Conservation (phyloP, 2,113 vertebrate species). For the Vidua macroura region DNA sequence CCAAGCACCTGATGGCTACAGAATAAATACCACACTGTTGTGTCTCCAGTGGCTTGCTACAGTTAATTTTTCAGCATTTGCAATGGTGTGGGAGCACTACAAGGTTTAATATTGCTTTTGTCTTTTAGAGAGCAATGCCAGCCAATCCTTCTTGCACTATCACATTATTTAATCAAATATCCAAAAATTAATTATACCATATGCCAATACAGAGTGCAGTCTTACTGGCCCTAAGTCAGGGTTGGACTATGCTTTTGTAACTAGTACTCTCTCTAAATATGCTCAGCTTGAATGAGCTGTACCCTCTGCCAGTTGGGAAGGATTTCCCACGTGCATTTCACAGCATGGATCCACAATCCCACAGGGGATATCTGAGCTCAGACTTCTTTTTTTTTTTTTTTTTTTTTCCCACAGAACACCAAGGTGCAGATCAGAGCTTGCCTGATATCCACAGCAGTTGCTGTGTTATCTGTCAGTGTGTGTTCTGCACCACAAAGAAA, state of each 20-base stretch:
- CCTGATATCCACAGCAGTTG: neutral
- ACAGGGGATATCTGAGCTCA: neutral
- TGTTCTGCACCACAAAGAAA: neutral
- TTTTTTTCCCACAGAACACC: too few relatives aligned
- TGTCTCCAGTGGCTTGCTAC: neutral
- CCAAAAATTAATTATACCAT: neutral
- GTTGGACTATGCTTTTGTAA: neutral
- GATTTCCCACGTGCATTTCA: fast-evolving
- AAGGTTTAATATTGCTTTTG: neutral
- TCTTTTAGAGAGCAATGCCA: neutral
- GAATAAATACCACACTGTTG: neutral
- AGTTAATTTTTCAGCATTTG: neutral
- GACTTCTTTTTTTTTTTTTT: neutral
- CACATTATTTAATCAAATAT: neutral
- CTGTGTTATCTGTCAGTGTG: neutral
- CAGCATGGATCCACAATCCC: neutral
- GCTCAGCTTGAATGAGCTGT: neutral
- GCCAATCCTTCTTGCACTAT: neutral
- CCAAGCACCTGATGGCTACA: neutral
- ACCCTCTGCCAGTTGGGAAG: neutral
- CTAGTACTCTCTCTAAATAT: neutral
- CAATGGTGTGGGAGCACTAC: neutral
- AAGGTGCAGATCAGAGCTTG: neutral
- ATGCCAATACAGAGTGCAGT: neutral
- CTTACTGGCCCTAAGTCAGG: neutral